phyloP scores from a whole-genome alignment of 2,113 vertebrate species.

The Mus spicilegus region DNA sequence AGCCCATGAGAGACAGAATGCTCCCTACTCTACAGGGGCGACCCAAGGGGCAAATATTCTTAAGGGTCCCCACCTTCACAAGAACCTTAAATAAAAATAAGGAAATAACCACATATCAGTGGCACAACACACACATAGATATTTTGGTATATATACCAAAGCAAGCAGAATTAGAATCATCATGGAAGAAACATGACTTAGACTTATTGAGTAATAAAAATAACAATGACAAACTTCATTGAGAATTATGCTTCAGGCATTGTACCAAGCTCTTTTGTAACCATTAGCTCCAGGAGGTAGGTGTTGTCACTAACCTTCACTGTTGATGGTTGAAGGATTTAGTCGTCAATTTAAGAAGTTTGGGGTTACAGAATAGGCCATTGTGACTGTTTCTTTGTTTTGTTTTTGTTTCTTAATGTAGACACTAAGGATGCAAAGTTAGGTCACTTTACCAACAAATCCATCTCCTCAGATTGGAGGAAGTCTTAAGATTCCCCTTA shows the following conservation, averaged over 20 bases:
- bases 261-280: not conserved
- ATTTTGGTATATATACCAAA: not conserved
- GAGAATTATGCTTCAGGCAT: not conserved
- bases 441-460: not conserved
- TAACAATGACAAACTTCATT: not conserved
- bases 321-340: not conserved
- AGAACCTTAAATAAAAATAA: not conserved
- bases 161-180: not conserved
- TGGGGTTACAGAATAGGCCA: not conserved
- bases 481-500: not conserved
- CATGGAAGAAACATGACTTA: not conserved
- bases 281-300: not conserved
- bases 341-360: not conserved
- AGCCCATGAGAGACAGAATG: not conserved
- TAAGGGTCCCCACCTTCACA: not conserved
- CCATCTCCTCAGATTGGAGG: not conserved
- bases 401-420: not conserved
- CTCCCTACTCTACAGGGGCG: too few relatives aligned
- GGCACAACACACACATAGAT: not conserved
- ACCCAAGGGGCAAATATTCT: not conserved
- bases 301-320: too few relatives aligned
- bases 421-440: not conserved
- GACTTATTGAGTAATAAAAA: not conserved
- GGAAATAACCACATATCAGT: not conserved
- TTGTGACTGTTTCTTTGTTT: not conserved